phyloP scores from a whole-genome alignment of 2,797 vertebrate genomes.

The Spinibarbus caldwelli region DNA sequence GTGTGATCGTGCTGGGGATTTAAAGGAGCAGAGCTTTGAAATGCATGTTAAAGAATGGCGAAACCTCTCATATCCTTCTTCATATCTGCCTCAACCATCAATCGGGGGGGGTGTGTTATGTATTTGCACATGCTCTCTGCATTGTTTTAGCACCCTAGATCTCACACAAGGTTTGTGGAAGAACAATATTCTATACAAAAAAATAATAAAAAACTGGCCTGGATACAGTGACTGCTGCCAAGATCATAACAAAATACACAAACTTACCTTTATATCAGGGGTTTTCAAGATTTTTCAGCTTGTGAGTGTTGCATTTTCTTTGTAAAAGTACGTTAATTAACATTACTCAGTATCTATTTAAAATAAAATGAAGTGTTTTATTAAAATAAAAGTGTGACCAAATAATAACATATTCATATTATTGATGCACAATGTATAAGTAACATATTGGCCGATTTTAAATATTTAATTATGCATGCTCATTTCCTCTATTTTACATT shows the following conservation, averaged over 20 bases:
- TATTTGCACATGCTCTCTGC: neutral
- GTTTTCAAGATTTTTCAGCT: neutral
- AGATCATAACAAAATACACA: neutral
- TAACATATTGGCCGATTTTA: neutral
- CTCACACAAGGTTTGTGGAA: too few species aligned
- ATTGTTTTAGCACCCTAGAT: neutral
- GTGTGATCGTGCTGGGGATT: conserved; percentile 3
- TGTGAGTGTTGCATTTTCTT: neutral
- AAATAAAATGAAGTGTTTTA: too few species aligned
- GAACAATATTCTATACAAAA: neutral
- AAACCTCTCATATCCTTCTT: neutral
- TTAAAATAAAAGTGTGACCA: too few species aligned
- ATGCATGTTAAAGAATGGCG: neutral
- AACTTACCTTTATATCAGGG: neutral
- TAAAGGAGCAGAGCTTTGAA: conserved; percentile 23
- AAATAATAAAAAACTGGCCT: neutral
- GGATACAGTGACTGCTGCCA: neutral
- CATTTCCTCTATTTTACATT: neutral
- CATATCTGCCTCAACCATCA: neutral
- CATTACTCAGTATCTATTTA: too few species aligned
- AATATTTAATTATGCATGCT: neutral
- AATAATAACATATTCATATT: neutral
- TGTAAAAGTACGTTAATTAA: neutral
- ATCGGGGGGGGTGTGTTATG: neutral
- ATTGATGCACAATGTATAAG: neutral